These are phyloP conservation scores for Chelonia mydas DNA, from an alignment of 2,797 vertebrate genomes.

Conservation along the genomic window DNA sequence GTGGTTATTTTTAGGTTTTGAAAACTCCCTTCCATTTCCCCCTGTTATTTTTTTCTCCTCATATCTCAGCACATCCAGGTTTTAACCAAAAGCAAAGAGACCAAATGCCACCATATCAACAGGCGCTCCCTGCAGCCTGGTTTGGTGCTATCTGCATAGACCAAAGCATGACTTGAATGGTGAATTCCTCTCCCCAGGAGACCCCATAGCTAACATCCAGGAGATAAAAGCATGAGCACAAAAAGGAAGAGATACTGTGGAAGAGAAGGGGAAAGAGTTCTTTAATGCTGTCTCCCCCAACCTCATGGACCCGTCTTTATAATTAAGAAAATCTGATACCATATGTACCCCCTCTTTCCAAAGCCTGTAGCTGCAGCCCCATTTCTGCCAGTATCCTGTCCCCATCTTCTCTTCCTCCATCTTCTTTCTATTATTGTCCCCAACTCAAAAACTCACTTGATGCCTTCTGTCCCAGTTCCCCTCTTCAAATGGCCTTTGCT, in stretches of 20 bases:
- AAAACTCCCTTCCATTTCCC: not conserved
- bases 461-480: not conserved
- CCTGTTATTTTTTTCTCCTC: not conserved
- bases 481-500: not conserved
- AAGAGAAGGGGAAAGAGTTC: not conserved
- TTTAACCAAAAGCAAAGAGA: not conserved
- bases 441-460: not conserved
- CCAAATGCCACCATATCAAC: too few species aligned
- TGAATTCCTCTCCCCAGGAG: too few species aligned
- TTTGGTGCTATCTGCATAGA: too few species aligned
- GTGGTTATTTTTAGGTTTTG: not conserved
- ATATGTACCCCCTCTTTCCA: not conserved
- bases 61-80: not conserved
- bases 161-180: too few species aligned
- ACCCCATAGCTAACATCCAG: too few species aligned
- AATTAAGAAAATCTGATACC: not conserved
- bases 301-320: not conserved
- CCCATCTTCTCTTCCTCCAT: not conserved
- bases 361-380: not conserved
- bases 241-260: too few species aligned
- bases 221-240: too few species aligned
- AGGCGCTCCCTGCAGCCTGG: too few species aligned
- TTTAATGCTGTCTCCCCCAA: too few species aligned
- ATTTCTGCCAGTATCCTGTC: not conserved
- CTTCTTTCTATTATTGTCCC: not conserved